Base-by-base conservation (phyloP, 1,140 invertebrate species). In the Drosophila arizonae region DNA sequence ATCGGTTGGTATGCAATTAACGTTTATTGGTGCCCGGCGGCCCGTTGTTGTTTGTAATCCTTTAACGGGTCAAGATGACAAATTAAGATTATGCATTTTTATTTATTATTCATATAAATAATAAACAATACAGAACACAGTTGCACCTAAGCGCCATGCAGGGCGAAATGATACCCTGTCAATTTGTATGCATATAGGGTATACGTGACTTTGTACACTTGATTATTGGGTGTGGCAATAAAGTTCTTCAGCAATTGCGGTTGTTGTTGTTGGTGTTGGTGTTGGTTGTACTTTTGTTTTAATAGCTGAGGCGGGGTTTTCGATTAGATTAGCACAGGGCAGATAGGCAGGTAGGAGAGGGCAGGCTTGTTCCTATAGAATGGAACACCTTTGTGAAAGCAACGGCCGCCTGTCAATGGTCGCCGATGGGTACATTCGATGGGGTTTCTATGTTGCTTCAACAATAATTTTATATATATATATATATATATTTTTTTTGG, bases 1-100 rank as follows among this genome's bases (percentile, higher is more conserved):
- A 89, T 89, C 85, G 76, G 78, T 81, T 81, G 75, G 86, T 71
- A 86, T 89, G 85, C 85, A 89, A 89, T 89, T 89, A 89, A 85
- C 81, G 81, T 89, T 89, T 89, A 89, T 88, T 51, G 78, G 51
- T 11, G 28, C 26, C 15, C 48, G 48, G 2, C 36, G 36, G 36
- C 36, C 62, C 61, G 77, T 75, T 80, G 74, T 80, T 57, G 55
- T 54, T 55, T 76, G 88, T 85, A 88, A 88, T 88, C 84, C 84
- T 73, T 69, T 57, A 78, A 52, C 75, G 74, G 81, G 66, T 85
- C 81, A 85, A 85, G 81, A 76, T 75, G 81, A 85, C 74, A 85
- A 86, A 76, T 76, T 79, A 78, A 76, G 78, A 77, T 87, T 72
- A 72, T 80, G 74, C 74, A 68, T 50, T 84, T 82, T 84, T 89